A percentile compares a stretch with the other conserved stretches of the same genome.
These are phyloP conservation scores for Channa argus DNA, from an alignment of 2,113 vertebrate species.

Conservation along the genomic window DNA sequence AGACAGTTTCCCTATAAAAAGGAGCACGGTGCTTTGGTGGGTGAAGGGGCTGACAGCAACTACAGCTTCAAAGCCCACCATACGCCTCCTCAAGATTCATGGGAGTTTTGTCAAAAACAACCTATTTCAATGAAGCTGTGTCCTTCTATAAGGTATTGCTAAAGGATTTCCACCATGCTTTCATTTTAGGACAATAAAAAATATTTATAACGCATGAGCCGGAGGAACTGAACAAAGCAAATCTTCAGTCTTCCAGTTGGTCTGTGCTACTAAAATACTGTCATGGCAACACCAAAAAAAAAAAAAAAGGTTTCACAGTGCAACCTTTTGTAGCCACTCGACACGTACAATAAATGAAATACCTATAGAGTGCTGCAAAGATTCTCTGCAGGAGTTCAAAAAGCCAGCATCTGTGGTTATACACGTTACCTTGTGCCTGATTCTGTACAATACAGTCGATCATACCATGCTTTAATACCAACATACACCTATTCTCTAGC, in stretches of 20 bases:
- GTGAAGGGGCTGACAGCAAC: constrained; percentile 62
- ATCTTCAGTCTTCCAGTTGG: neutral
- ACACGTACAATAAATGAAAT: neutral
- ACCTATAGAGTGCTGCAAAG: neutral
- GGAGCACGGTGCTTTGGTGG: constrained; percentile 35
- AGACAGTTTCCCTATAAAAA: constrained; percentile 59
- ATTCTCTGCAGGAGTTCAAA: neutral
- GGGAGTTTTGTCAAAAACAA: constrained; percentile 24
- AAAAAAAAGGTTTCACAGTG: too few species aligned
- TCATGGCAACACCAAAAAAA: neutral
- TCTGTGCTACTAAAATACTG: neutral
- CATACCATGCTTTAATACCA: neutral
- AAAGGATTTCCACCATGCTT: neutral
- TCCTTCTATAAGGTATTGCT: neutral
- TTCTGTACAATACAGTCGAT: neutral
- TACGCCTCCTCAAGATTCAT: neutral
- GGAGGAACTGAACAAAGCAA: neutral
- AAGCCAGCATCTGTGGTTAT: neutral
- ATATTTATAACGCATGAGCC: neutral
- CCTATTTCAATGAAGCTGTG: constrained; percentile 13
- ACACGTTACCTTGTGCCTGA: neutral
- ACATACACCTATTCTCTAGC: neutral
- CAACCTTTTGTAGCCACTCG: constrained; percentile 4
- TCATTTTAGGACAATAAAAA: neutral
- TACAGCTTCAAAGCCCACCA: constrained; percentile 43